Percentiles rank a stretch among this genome's conserved stretches.
Evolutionary conservation across 2,888 invertebrate genomes (phyloP).

Genomic region (Brachypalpus laphriformis): DNA sequence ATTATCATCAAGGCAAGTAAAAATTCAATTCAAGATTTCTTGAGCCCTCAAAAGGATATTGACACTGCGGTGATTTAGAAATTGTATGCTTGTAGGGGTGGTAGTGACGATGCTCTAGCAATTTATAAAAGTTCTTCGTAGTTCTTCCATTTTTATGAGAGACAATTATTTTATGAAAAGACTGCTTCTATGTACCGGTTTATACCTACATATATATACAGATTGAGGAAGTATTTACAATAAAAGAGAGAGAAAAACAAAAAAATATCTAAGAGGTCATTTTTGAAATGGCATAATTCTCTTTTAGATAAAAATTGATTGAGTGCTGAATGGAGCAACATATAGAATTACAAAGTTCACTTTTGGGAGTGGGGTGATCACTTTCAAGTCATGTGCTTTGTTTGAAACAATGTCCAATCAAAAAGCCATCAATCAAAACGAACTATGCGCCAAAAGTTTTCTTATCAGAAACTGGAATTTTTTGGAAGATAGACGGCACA

Average conservation of each 20-base stretch:
- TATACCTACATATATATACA: not conserved
- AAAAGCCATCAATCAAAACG: not conserved
- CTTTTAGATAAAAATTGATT: not conserved
- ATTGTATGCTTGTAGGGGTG: not conserved
- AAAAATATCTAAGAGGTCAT: not conserved
- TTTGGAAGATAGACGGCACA: not conserved
- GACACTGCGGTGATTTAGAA: constrained; percentile 43
- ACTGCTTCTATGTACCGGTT: not conserved
- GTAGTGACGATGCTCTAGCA: not conserved
- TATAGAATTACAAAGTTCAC: no score
- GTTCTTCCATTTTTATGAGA: constrained; percentile 8
- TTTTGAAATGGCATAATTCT: not conserved
- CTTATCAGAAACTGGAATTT: not conserved
- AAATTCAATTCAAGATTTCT: constrained; percentile 38
- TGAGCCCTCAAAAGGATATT: constrained; percentile 44
- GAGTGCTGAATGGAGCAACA: not conserved
- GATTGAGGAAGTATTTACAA: not conserved
- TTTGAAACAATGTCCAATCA: not conserved
- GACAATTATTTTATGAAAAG: constrained; percentile 14
- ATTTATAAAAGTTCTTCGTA: constrained; percentile 7
- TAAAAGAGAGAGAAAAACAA: not conserved
- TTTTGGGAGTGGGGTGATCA: not conserved
- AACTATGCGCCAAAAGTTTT: not conserved
- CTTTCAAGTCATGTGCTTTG: not conserved
- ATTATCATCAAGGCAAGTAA: not conserved